A percentile compares a stretch with the other conserved stretches of the same genome.
phyloP scores from a whole-genome alignment of 2,797 vertebrate genomes.

The Pachyuromys duprasi region DNA sequence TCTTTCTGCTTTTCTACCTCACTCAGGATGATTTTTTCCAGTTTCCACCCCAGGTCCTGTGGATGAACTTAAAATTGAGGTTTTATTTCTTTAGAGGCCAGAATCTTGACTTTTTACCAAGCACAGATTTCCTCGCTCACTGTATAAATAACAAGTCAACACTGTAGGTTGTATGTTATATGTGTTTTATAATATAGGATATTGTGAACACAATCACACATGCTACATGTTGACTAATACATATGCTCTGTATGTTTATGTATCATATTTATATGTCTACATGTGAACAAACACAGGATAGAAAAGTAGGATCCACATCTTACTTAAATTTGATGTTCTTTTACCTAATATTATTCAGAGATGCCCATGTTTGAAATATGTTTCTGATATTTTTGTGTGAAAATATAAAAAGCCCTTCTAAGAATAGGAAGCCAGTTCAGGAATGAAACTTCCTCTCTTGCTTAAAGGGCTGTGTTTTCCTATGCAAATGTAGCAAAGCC shows the following conservation, averaged over 20 bases:
- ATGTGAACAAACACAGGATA: neutral
- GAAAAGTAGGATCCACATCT: conserved; percentile 56
- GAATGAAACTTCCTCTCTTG: conserved; percentile 87
- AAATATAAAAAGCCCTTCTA: conserved; percentile 83
- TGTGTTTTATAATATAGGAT: neutral
- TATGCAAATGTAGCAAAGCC: conserved; percentile 90
- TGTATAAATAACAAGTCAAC: neutral
- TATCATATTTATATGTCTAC: neutral
- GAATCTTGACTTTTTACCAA: conserved; percentile 33
- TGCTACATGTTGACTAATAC: neutral
- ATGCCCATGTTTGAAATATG: conserved; percentile 82
- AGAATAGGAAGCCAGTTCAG: conserved; percentile 84
- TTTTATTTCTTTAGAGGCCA: neutral
- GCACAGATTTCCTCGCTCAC: conserved; percentile 26
- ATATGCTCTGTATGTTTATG: neutral
- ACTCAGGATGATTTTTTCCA: too few species aligned
- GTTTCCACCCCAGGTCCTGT: neutral
- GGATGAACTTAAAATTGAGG: neutral
- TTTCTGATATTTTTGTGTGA: conserved; percentile 81
- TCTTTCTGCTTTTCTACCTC: too few species aligned
- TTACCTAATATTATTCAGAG: conserved; percentile 77
- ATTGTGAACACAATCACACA: neutral
- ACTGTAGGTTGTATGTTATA: neutral
- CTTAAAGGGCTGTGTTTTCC: conserved; percentile 89
- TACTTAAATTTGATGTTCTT: conserved; percentile 67